A percentile compares a stretch with the other conserved stretches of the same genome.
Conservation (phyloP, 1,140 invertebrate species). For the Drosophila murphyi region DNA sequence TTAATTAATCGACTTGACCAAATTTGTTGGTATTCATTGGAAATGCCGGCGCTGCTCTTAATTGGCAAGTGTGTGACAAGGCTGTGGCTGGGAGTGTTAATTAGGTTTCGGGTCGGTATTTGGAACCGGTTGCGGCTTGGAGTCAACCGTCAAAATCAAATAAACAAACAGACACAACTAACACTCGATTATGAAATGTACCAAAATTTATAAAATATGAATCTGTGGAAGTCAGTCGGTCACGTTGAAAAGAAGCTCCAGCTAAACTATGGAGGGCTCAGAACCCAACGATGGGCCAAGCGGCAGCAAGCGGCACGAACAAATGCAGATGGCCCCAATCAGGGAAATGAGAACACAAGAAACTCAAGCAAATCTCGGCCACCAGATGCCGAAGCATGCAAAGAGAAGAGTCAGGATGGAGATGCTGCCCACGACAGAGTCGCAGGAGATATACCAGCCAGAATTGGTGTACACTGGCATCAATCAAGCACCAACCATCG, state of each 20-base stretch:
- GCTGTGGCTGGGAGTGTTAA: slow-evolving; percentile 16
- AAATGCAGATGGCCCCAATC: neutral
- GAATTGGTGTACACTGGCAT: neutral
- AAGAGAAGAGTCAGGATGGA: neutral
- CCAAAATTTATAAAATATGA: slow-evolving; percentile 63
- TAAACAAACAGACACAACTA: slow-evolving; percentile 9
- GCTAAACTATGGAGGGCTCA: slow-evolving; percentile 48
- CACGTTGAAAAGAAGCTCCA: slow-evolving; percentile 25
- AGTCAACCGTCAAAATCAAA: slow-evolving; percentile 34
- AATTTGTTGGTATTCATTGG: slow-evolving; percentile 8
- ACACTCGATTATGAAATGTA: slow-evolving; percentile 54
- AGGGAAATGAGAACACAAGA: neutral
- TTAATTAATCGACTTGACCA: slow-evolving; percentile 26
- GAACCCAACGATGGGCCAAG: slow-evolving; percentile 8
- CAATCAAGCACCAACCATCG: neutral
- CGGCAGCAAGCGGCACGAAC: neutral
- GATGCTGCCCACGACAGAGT: no score
- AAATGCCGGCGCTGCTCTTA: slow-evolving; percentile 8
- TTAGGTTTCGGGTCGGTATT: slow-evolving; percentile 13
- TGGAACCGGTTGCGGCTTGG: slow-evolving; percentile 49
- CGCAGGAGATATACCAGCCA: neutral
- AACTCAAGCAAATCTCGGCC: neutral
- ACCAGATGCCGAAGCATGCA: neutral
- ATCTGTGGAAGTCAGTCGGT: slow-evolving; percentile 16
- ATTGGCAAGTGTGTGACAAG: slow-evolving; percentile 32